Evolutionary conservation across 2,888 invertebrate species (phyloP), one percentile per base, ranked within the genome.

Genomic region (Drosophila dives): DNA sequence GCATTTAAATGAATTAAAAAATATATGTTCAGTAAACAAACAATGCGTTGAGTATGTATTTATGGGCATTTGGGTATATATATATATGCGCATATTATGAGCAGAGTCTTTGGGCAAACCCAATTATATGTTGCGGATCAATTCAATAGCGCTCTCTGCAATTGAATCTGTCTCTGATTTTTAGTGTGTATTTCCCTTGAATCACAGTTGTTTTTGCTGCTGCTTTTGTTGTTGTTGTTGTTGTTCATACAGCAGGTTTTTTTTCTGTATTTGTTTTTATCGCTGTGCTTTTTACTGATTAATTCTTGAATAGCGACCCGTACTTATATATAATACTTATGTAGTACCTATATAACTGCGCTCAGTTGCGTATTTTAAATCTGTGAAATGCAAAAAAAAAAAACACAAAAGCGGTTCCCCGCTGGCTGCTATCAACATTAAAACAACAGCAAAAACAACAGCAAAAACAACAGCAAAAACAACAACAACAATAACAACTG

Each of bases 371-470:
- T 75, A 51, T 77, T 72, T 77, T 48, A 45, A 72, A 59, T 62
- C 54, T 54, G 76, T 61, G n/a, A 33, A 76, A 63, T 72, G 61
- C 59, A 53, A 62, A 62, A 70, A 50, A 36, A 20, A 42, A n/a
- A 58, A n/a, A n/a, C n/a, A n/a, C 10, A 64, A 69, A 77, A 77
- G 80, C 71, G 77, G 77, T 77, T 77, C 56, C 54, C 6, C 58
- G 59, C 48, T 69, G 60, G 59, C 48, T 51, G 63, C 71, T 62
- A 67, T 60, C 62, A 69, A 64, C 54, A 65, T 50, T 11, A 61
- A 5, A 64, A 29, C 26, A 54, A 23, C 49, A 64, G 38, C 33
- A n/a, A n/a, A n/a, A n/a, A n/a, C n/a, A n/a, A n/a, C n/a, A n/a
- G n/a, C n/a, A n/a, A n/a, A n/a, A n/a, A n/a, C n/a, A n/a, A n/a